phyloP scores from a whole-genome alignment of 2,113 vertebrate species.

The Lynx canadensis region DNA sequence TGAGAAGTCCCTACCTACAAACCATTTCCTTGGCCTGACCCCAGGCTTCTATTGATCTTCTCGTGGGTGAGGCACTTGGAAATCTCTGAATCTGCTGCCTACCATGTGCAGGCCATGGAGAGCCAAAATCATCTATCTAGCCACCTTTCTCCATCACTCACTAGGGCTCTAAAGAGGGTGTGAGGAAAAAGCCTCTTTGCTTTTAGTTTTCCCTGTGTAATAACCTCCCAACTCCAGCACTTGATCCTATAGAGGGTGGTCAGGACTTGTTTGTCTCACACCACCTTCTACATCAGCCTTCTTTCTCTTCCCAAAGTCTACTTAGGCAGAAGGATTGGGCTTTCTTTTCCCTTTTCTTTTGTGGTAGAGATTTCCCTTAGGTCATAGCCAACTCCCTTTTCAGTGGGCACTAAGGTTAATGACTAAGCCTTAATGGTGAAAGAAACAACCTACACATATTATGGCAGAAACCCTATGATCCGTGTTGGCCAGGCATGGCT shows the following conservation, averaged over 20 bases:
- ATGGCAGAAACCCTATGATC: not conserved
- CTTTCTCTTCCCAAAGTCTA: not conserved
- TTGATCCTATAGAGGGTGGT: not conserved
- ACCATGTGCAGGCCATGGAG: not conserved
- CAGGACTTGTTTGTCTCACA: not conserved
- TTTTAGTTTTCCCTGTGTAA: not conserved
- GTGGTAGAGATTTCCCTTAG: not conserved
- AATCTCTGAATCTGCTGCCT: not conserved
- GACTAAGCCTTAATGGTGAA: not conserved
- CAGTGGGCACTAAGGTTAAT: not conserved
- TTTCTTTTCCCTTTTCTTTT: not conserved
- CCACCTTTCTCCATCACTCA: not conserved
- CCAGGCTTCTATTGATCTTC: not conserved
- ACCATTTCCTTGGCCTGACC: not conserved
- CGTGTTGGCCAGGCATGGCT: not conserved
- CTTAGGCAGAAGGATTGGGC: not conserved
- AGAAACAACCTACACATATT: not conserved
- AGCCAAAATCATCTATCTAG: not conserved
- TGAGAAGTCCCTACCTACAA: not conserved
- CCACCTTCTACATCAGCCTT: not conserved
- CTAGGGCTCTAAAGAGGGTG: not conserved
- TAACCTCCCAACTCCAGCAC: not conserved
- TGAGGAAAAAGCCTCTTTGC: not conserved
- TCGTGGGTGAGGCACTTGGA: not conserved
- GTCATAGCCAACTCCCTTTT: not conserved